These are phyloP conservation scores for Acanthosepion esculentum DNA, from an alignment of 2,888 invertebrate genomes.

Conservation along the genomic window DNA sequence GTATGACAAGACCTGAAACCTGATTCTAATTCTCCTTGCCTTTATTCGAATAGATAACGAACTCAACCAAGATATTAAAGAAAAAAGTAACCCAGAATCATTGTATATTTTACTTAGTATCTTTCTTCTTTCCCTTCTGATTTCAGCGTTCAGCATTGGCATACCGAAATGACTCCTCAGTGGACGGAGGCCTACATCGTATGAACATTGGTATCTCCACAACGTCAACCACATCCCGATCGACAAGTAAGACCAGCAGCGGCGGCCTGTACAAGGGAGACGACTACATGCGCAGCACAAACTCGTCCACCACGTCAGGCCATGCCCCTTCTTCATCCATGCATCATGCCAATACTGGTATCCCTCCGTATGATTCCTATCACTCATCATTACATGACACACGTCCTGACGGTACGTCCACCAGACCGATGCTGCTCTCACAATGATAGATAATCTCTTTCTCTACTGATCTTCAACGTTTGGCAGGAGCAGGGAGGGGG, in stretches of 20 bases:
- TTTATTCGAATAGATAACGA: too few species aligned
- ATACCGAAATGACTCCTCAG: constrained; percentile 80
- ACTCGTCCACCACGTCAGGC: constrained; percentile 71
- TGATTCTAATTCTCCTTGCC: too few species aligned
- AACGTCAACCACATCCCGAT: constrained; percentile 93
- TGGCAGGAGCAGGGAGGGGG: background rate
- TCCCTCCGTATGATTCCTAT: constrained; percentile 65
- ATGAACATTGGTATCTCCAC: constrained; percentile 89
- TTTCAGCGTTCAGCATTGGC: constrained; percentile 85
- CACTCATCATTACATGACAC: constrained; percentile 60
- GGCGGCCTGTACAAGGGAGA: constrained; percentile 86
- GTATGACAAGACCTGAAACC: too few species aligned
- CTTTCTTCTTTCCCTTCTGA: background rate
- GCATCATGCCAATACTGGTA: constrained; percentile 60
- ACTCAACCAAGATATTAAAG: too few species aligned
- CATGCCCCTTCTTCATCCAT: constrained; percentile 59
- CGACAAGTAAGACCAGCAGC: constrained; percentile 91
- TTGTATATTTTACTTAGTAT: too few species aligned
- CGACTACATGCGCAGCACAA: constrained; percentile 70
- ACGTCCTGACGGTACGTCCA: constrained; percentile 55
- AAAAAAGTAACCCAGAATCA: too few species aligned
- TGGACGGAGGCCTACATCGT: constrained; percentile 72
- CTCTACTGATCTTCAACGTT: background rate
- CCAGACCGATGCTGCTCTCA: background rate
- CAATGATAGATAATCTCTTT: background rate